Percentiles rank a stretch among this genome's conserved stretches.
These are phyloP conservation scores for Trilocha varians DNA, from an alignment of 2,888 invertebrate species.

Conservation along the genomic window DNA sequence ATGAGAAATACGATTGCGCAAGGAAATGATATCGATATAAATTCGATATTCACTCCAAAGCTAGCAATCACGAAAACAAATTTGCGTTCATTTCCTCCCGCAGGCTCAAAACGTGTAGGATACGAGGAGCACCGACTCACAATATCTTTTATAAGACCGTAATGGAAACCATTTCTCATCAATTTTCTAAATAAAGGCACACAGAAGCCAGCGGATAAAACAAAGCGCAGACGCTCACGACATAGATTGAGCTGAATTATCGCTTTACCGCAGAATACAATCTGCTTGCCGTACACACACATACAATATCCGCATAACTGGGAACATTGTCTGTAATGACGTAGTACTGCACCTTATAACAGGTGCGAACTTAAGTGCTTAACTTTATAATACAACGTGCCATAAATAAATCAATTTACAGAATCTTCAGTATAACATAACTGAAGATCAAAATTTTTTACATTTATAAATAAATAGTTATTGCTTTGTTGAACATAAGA, in stretches of 20 bases:
- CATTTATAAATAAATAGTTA: too few relatives aligned
- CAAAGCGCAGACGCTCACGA: conserved; percentile 70
- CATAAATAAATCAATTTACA: too few relatives aligned
- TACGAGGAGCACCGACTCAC: conserved; percentile 25
- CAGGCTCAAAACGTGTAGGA: conserved; percentile 43
- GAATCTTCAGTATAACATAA: too few relatives aligned
- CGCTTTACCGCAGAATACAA: conserved; percentile 73
- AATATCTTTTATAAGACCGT: conserved; percentile 66
- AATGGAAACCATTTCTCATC: conserved; percentile 74
- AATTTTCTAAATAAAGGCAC: conserved; percentile 74
- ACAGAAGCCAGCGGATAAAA: conserved; percentile 70
- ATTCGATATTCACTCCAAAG: conserved; percentile 60
- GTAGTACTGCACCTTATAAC: conserved; percentile 15
- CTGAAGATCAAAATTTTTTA: too few relatives aligned
- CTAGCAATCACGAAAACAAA: conserved; percentile 70
- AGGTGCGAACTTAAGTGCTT: conserved; percentile 1
- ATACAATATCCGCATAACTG: conserved; percentile 1
- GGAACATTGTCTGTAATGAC: conserved; percentile 12
- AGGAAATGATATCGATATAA: conserved; percentile 64
- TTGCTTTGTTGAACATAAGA: too few relatives aligned
- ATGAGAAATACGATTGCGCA: conserved; percentile 59
- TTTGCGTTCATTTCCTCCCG: conserved; percentile 69
- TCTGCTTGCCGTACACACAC: conserved; percentile 28
- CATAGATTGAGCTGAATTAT: conserved; percentile 73
- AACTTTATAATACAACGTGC: too few relatives aligned